phyloP scores from a whole-genome alignment of 2,113 vertebrate genomes.

The Pseudopodoces humilis region DNA sequence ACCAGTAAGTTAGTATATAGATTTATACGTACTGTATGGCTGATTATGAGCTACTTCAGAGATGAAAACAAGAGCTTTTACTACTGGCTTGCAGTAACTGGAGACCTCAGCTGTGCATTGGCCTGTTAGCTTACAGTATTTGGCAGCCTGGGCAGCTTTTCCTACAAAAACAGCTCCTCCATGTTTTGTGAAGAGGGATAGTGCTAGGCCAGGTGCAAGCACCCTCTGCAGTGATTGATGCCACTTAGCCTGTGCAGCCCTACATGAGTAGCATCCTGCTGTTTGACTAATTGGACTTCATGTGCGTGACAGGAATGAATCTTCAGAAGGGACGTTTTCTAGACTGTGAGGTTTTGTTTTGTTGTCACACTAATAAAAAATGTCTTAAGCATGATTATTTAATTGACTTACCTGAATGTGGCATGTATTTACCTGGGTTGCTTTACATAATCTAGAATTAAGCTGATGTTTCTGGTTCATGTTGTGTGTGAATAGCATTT shows the following conservation, averaged over 20 bases:
- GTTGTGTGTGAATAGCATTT: neutral
- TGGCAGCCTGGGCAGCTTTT: neutral
- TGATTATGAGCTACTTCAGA: neutral
- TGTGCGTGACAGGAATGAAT: neutral
- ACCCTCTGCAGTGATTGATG: neutral
- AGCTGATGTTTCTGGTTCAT: neutral
- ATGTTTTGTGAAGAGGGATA: neutral
- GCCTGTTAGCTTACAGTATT: neutral
- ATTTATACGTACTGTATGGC: neutral
- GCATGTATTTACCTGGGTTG: neutral
- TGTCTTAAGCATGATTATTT: neutral
- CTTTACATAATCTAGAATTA: neutral
- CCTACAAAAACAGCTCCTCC: neutral
- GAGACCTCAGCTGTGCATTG: neutral
- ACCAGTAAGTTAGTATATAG: neutral
- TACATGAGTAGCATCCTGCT: neutral
- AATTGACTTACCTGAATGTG: neutral
- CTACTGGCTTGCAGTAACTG: neutral
- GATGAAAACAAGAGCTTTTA: neutral
- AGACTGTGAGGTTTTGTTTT: neutral
- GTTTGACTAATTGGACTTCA: neutral
- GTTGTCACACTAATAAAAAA: neutral
- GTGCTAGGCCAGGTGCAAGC: neutral
- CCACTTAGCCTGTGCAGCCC: neutral
- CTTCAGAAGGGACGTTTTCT: neutral